Evolutionary conservation across 2,113 vertebrate species (phyloP).

Genomic region (Lophotis ruficrista): DNA sequence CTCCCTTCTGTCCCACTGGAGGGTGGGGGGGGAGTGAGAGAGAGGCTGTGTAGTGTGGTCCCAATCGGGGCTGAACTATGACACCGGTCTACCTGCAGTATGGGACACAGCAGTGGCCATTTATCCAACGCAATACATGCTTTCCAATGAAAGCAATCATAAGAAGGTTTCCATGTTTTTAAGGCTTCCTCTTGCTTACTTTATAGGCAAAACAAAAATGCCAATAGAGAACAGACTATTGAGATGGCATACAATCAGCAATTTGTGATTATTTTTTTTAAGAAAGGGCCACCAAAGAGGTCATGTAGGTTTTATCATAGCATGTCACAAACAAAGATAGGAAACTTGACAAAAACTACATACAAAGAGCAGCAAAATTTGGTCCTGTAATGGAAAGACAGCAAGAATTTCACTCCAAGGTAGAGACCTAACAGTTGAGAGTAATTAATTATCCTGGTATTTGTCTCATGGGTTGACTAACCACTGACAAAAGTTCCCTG

Average conservation of each 20-base stretch:
- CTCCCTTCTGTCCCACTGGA: too few species aligned
- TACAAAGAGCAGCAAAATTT: background rate
- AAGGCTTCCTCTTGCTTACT: background rate
- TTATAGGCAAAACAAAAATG: background rate
- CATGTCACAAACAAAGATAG: background rate
- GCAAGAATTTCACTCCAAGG: background rate
- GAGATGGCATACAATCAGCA: background rate
- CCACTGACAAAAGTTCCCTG: background rate
- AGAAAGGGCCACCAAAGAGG: background rate
- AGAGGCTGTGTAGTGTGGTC: too few species aligned
- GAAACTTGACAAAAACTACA: background rate
- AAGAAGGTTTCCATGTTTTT: background rate
- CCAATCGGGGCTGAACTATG: too few species aligned
- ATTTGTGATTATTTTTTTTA: background rate
- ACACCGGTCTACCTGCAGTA: background rate
- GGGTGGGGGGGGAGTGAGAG: too few species aligned
- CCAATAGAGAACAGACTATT: background rate
- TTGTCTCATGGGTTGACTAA: background rate
- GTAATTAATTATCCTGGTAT: background rate
- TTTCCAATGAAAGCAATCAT: background rate
- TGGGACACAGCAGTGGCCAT: background rate
- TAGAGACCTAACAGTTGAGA: background rate
- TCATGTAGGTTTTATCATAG: accelerated
- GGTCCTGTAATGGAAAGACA: background rate
- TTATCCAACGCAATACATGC: background rate